A percentile compares a stretch with the other conserved stretches of the same genome.
phyloP scores from a whole-genome alignment of 2,888 invertebrate genomes.

The Drosophila paranaensis region DNA sequence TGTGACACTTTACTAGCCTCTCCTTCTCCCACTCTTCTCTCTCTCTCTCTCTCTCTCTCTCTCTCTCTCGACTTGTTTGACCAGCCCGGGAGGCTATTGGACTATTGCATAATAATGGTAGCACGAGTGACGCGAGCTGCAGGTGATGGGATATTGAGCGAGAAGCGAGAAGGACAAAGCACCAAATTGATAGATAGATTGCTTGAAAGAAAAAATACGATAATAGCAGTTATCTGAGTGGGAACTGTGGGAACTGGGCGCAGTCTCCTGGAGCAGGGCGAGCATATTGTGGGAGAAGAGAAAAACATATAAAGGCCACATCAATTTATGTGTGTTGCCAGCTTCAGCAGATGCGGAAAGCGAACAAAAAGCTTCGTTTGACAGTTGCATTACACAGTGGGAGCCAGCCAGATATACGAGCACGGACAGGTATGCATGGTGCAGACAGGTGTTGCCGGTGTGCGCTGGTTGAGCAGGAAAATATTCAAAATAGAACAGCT shows the following conservation, averaged over 20 bases:
- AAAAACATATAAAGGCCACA: constrained; percentile 15
- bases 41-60: constrained; percentile 6
- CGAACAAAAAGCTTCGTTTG: constrained; percentile 2
- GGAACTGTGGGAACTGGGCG: constrained; percentile 8
- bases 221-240: constrained; percentile 52
- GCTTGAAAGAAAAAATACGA: constrained; percentile 37
- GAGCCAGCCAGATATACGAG: not conserved
- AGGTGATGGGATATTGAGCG: constrained; percentile 38
- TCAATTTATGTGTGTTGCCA: constrained; percentile 16
- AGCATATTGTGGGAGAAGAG: constrained; percentile 6
- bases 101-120: constrained; percentile 35
- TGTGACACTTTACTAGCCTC: constrained; percentile 66
- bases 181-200: constrained; percentile 51
- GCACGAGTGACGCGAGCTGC: constrained; percentile 28
- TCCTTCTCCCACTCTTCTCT: not conserved
- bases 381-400: constrained; percentile 4
- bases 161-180: not conserved
- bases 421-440: no score
- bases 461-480: not conserved
- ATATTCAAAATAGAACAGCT: not conserved
- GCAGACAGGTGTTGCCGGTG: not conserved
- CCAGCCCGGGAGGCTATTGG: constrained; percentile 1
- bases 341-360: not conserved
- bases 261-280: not conserved
- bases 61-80: constrained; percentile 31